A percentile compares a stretch with the other conserved stretches of the same genome.
Evolutionary conservation across 35 echinoderm and acorn worm genomes (phyloP).

Genomic region (Chiridota heheva): DNA sequence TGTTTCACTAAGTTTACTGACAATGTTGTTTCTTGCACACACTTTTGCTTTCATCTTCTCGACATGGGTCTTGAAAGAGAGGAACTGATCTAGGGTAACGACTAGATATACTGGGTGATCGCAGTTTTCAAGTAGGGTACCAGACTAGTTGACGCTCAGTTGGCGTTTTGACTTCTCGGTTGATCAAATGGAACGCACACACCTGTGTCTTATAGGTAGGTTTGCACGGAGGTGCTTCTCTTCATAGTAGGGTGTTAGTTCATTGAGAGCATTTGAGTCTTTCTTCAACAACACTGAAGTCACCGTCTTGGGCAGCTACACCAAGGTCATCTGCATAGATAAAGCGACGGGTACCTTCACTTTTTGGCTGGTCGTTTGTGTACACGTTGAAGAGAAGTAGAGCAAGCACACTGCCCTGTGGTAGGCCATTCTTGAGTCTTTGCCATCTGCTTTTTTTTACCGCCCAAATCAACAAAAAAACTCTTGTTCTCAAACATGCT

Average conservation of each 20-base stretch:
- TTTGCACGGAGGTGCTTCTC: slow-evolving; percentile 46
- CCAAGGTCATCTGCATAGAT: slow-evolving; percentile 59
- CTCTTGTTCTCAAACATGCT: slow-evolving; percentile 43
- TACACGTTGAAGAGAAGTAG: slow-evolving; percentile 43
- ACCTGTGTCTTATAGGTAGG: slow-evolving; percentile 58
- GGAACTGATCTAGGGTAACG: no score
- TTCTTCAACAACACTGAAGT: slow-evolving; percentile 13
- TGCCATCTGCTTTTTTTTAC: slow-evolving; percentile 56
- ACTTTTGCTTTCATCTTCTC: slow-evolving; percentile 16
- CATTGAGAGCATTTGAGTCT: slow-evolving; percentile 3
- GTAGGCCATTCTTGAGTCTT: slow-evolving; percentile 56
- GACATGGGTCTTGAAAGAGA: slow-evolving; percentile 34
- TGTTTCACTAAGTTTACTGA: background rate
- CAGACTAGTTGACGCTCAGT: no score
- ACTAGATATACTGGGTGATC: slow-evolving; percentile 46
- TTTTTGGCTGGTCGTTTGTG: slow-evolving; percentile 31
- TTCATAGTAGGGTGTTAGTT: slow-evolving; percentile 33
- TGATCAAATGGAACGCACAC: slow-evolving; percentile 39
- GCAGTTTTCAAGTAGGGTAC: slow-evolving; percentile 26
- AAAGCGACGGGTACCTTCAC: slow-evolving; percentile 24
- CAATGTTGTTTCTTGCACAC: no score
- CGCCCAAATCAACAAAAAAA: slow-evolving; percentile 51
- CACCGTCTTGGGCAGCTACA: slow-evolving; percentile 17
- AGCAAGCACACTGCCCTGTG: no score
- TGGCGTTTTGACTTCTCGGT: slow-evolving; percentile 28